Base-by-base conservation (phyloP, 1,140 invertebrate genomes). In the Macrosteles quadrilineatus region DNA sequence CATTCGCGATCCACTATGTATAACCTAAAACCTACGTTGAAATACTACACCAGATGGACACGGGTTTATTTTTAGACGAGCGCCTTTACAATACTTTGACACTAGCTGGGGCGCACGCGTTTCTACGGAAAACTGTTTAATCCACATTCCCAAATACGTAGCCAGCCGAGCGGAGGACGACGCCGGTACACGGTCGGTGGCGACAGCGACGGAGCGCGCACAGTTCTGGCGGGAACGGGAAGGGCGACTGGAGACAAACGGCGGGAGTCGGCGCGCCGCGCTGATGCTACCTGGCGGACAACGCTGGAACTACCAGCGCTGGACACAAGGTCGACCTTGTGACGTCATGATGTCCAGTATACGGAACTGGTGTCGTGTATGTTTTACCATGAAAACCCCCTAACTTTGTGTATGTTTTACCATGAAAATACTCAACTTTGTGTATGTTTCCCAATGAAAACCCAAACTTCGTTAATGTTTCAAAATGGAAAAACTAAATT, bases 141-240 rank as follows among this genome's bases (percentile, higher is more conserved):
- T 27, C 55, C 55, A 59, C 55, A 59, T 59, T 59, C 55, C 55
- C 55, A 59, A 25, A 27, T 25, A 59, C 55, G 55, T 59, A 3
- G 14, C n/a, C 47, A 50, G 47, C 6, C n/a, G 21, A n/a, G n/a
- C 6, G 55, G 2, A 25, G 21, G 55, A 27, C 25, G 55, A 36
- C n/a, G 47, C 9, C 11, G 47, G 21, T 25, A 59, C 21, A n/a
- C 4, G 2, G 21, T 4, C 55, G 21, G 55, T 11, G 55, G 21
- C 6, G 14, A 29, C 3, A 29, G 14, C 4, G 2, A 25, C 55
- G 55, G 6, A 25, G 55, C 27, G 55, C 23, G 2, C 55, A 27
- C 55, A 17, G 47, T 17, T 50, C 47, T 50, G 21, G 47, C 47
- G 47, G 4, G 47, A 4, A 29, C 55, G 55, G 4, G 21, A 12